A percentile compares a stretch with the other conserved stretches of the same genome.
Evolutionary conservation across 23 tunicate species (phyloP).

Genomic region (Trididemnum nubilum): DNA sequence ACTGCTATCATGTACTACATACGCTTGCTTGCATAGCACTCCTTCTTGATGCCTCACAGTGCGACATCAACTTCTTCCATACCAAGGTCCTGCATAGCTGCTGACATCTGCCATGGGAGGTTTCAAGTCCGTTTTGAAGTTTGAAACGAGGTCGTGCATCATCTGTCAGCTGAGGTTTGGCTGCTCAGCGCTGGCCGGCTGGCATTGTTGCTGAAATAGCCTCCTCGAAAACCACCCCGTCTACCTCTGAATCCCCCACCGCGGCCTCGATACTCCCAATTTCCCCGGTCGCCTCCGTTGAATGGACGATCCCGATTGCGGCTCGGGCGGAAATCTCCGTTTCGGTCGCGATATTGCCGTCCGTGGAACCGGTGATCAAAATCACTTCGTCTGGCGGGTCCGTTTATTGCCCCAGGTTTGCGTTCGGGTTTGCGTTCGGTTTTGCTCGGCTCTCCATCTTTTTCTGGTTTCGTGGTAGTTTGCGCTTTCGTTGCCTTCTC

Average conservation of each 20-base stretch:
- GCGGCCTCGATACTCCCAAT: constrained; percentile 16
- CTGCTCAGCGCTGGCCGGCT: constrained; percentile 17
- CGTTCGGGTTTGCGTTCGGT: background rate
- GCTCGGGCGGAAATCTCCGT: constrained; percentile 19
- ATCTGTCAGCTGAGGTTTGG: constrained; percentile 19
- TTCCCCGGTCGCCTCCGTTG: background rate
- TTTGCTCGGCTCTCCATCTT: constrained; percentile 4
- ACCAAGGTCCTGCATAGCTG: background rate
- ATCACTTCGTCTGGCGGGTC: constrained; percentile 21
- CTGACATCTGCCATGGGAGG: too few relatives aligned
- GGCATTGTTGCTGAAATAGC: background rate
- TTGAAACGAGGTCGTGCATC: background rate
- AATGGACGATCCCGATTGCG: background rate
- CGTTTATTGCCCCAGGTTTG: constrained; percentile 11
- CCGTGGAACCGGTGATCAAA: constrained; percentile 9
- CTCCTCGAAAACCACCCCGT: constrained; percentile 9
- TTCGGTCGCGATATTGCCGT: constrained; percentile 22
- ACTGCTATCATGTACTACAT: constrained; percentile 7
- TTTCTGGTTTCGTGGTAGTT: background rate
- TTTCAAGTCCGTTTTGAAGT: background rate
- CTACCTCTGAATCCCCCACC: constrained; percentile 28
- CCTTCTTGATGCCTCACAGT: background rate
- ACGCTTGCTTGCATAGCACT: constrained; percentile 14
- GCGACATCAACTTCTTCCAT: background rate
- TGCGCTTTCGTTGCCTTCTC: background rate